Conservation (phyloP, 2,888 invertebrate genomes). For the Dusona sp. region DNA sequence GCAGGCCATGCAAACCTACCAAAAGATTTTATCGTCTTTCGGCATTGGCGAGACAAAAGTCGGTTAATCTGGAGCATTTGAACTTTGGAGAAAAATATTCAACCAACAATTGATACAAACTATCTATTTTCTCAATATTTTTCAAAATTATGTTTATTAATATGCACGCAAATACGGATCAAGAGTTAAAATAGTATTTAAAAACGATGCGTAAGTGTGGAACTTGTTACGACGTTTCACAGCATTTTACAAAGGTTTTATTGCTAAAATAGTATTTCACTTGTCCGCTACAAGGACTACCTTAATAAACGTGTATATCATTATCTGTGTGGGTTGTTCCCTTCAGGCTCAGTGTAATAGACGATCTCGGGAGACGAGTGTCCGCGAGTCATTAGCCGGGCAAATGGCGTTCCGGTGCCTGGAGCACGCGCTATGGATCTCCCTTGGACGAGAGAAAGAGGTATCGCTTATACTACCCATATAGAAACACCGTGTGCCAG, state of each 20-base stretch:
- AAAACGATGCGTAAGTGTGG: background rate
- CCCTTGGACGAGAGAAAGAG: conserved; percentile 50
- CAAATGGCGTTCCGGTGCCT: conserved; percentile 83
- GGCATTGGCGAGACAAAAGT: background rate
- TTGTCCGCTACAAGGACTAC: conserved; percentile 12
- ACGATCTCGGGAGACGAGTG: conserved; percentile 74
- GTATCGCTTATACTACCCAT: conserved; percentile 39
- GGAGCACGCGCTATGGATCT: conserved; percentile 80
- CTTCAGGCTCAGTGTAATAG: conserved; percentile 28
- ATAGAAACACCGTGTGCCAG: conserved; percentile 71
- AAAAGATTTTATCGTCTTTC: background rate
- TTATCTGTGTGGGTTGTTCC: conserved; percentile 50
- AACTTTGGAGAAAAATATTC: background rate
- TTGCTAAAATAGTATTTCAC: conserved; percentile 17
- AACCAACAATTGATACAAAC: background rate
- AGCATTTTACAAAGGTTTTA: background rate
- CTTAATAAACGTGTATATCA: conserved; percentile 40
- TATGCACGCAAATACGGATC: background rate
- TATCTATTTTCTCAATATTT: background rate
- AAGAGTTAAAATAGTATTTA: background rate
- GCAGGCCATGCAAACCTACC: conserved; percentile 16
- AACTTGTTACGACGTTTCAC: background rate
- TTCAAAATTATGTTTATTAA: background rate
- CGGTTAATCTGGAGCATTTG: background rate
- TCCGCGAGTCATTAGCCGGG: conserved; percentile 83